Evolutionary conservation across 1,140 invertebrate genomes (phyloP).

Genomic region (Andricus grossulariae): DNA sequence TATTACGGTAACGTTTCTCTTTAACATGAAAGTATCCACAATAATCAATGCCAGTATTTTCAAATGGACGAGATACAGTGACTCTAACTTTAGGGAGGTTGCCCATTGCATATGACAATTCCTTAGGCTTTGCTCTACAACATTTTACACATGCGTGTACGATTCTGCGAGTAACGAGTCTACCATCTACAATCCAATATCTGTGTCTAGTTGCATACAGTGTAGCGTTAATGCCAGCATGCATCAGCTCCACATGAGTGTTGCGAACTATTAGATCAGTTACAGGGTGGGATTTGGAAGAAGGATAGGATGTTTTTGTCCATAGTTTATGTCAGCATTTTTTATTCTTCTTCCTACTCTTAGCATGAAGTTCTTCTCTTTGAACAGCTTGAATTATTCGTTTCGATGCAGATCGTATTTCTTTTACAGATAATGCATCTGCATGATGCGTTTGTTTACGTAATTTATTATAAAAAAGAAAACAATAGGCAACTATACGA

Average conservation of each 20-base stretch:
- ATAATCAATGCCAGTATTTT: constrained; percentile 31
- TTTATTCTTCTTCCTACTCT: constrained; percentile 31
- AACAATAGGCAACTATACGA: too few relatives aligned
- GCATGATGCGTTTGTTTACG: too few relatives aligned
- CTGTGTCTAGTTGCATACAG: constrained; percentile 32
- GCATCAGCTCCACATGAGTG: too few relatives aligned
- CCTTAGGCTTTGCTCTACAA: constrained; percentile 16
- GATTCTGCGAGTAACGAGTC: background rate
- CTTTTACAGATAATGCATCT: too few relatives aligned
- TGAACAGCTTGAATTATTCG: too few relatives aligned
- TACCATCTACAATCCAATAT: constrained; percentile 35
- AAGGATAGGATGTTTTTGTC: constrained; percentile 32
- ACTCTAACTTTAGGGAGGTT: constrained; percentile 22
- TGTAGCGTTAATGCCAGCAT: constrained; percentile 10
- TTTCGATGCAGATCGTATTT: too few relatives aligned
- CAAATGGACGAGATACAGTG: background rate
- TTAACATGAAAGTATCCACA: constrained; percentile 32
- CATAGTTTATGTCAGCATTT: constrained; percentile 19
- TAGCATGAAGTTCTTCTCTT: background rate
- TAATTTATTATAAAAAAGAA: too few relatives aligned
- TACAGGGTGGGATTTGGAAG: constrained; percentile 21
- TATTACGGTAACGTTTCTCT: background rate
- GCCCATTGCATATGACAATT: background rate
- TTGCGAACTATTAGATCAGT: too few relatives aligned
- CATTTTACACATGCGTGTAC: constrained; percentile 22